A percentile compares a stretch with the other conserved stretches of the same genome.
These are phyloP conservation scores for Brienomyrus longianalis DNA, from an alignment of 2,113 vertebrate species.

Conservation along the genomic window DNA sequence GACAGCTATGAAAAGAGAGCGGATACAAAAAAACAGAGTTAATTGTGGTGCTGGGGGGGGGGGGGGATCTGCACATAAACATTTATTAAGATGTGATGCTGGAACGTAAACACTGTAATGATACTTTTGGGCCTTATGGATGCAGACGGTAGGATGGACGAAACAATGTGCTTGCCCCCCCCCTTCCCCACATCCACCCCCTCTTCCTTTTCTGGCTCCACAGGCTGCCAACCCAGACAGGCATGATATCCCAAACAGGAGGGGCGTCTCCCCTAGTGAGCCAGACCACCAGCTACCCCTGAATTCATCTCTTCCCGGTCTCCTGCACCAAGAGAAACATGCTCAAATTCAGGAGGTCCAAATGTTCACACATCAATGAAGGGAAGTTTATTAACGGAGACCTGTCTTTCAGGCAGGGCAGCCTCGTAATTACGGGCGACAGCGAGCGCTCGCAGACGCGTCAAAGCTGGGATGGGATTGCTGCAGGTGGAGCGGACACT, in stretches of 20 bases:
- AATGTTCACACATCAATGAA: background rate
- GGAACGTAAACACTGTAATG: constrained; percentile 1
- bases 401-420: background rate
- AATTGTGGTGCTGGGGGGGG: background rate
- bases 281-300: background rate
- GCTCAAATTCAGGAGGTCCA: background rate
- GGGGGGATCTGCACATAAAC: background rate
- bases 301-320: background rate
- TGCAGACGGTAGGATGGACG: background rate
- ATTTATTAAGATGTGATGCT: background rate
- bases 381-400: background rate
- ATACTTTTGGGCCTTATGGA: background rate
- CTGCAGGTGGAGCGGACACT: background rate
- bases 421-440: background rate
- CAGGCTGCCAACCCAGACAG: background rate
- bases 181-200: background rate
- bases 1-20: background rate
- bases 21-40: background rate
- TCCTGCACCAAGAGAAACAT: background rate
- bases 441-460: background rate
- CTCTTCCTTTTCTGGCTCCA: background rate
- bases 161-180: background rate
- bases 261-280: background rate
- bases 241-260: background rate
- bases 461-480: background rate